These are phyloP conservation scores for Hydropsyche tenuis DNA, from an alignment of 1,140 invertebrate species.

Conservation along the genomic window DNA sequence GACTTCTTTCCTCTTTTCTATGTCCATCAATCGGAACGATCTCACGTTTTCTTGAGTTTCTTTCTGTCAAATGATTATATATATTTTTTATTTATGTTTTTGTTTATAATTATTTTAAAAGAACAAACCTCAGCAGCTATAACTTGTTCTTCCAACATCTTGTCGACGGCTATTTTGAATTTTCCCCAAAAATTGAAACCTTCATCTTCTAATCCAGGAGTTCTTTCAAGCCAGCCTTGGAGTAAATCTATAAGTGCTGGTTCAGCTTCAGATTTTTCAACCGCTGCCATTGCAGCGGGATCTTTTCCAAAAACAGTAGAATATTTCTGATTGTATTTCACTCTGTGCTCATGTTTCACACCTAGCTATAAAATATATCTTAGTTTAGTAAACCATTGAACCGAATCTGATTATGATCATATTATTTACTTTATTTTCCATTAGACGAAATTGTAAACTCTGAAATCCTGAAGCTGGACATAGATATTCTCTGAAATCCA, in stretches of 20 bases:
- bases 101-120: background rate
- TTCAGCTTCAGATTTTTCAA: slow-evolving; percentile 81
- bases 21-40: slow-evolving; percentile 71
- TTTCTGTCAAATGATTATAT: slow-evolving; percentile 51
- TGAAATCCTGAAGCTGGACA: slow-evolving; percentile 97
- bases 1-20: slow-evolving; percentile 78
- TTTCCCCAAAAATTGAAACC: slow-evolving; percentile 96
- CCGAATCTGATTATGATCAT: background rate
- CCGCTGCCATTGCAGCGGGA: slow-evolving; percentile 70
- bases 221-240: slow-evolving; percentile 92
- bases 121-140: slow-evolving; percentile 64
- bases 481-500: slow-evolving; percentile 92
- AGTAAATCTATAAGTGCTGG: slow-evolving; percentile 85
- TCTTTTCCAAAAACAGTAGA: slow-evolving; percentile 84
- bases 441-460: slow-evolving; percentile 92
- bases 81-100: slow-evolving; percentile 13
- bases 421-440: slow-evolving; percentile 85
- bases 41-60: slow-evolving; percentile 65
- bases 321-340: slow-evolving; percentile 95
- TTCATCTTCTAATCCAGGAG: slow-evolving; percentile 83
- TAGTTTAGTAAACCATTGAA: background rate
- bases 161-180: slow-evolving; percentile 79
- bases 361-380: slow-evolving; percentile 69
- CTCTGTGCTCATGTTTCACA: slow-evolving; percentile 83
- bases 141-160: slow-evolving; percentile 74